Evolutionary conservation across 2,888 invertebrate genomes (phyloP).

Genomic region (Drosophila mulleri): DNA sequence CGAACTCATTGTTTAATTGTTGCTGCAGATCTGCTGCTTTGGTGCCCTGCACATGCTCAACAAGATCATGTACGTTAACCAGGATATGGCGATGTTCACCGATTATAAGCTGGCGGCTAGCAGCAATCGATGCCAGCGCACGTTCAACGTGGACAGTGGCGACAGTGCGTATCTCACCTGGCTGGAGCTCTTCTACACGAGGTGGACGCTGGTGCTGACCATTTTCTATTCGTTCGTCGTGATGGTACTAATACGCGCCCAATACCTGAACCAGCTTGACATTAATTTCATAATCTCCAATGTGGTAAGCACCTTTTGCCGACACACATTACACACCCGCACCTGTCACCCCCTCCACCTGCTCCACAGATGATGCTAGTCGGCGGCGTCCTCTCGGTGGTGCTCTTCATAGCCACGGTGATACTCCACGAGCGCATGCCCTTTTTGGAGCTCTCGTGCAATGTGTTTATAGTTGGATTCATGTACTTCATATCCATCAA

Average conservation of each 20-base stretch:
- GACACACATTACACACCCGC: too few relatives aligned
- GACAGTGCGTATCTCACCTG: conserved; percentile 42
- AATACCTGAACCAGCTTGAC: conserved; percentile 55
- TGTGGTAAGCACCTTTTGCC: conserved; percentile 42
- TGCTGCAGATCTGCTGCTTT: conserved; percentile 56
- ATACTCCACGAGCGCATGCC: conserved; percentile 47
- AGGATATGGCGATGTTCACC: neutral
- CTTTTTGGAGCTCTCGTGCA: conserved; percentile 53
- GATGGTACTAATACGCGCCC: conserved; percentile 58
- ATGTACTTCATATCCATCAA: conserved; percentile 57
- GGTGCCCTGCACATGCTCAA: conserved; percentile 55
- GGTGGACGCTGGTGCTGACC: conserved; percentile 58
- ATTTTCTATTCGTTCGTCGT: conserved; percentile 49
- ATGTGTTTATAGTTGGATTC: conserved; percentile 45
- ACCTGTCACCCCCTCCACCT: neutral
- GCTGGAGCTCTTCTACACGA: conserved; percentile 58
- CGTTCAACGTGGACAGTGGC: conserved; percentile 27
- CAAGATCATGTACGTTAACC: conserved; percentile 47
- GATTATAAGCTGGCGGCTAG: neutral
- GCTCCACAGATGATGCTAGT: conserved; percentile 49
- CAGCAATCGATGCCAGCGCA: conserved; percentile 32
- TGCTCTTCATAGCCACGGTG: conserved; percentile 41
- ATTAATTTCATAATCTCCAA: conserved; percentile 55
- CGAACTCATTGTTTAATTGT: neutral
- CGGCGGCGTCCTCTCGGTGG: conserved; percentile 45